These are phyloP conservation scores for Tyria jacobaeae DNA, from an alignment of 2,888 invertebrate genomes.

Conservation along the genomic window DNA sequence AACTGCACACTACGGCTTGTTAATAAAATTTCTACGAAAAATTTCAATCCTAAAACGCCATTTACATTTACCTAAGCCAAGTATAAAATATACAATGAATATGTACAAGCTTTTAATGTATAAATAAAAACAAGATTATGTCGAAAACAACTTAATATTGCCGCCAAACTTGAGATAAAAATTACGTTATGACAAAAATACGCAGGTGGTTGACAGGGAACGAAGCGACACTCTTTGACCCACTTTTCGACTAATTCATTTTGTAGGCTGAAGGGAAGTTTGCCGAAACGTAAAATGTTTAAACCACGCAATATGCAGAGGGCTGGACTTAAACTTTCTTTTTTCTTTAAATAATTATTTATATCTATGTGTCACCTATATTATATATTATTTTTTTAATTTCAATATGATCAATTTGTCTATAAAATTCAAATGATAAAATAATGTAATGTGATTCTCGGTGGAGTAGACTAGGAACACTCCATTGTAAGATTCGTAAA, in stretches of 20 bases:
- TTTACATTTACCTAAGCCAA: background rate
- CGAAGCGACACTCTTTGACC: slow-evolving; percentile 61
- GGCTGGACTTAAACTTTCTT: slow-evolving; percentile 1
- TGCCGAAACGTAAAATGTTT: slow-evolving; percentile 63
- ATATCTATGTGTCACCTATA: too few species aligned
- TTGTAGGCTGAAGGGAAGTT: slow-evolving; percentile 52
- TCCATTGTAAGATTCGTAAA: too few species aligned
- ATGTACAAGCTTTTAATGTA: slow-evolving; percentile 27
- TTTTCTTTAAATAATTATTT: background rate
- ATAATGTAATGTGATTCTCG: too few species aligned
- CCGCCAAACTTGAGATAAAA: slow-evolving; percentile 54
- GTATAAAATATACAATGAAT: slow-evolving; percentile 10
- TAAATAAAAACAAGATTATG: slow-evolving; percentile 44
- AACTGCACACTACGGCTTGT: too few species aligned
- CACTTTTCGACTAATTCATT: slow-evolving; percentile 76
- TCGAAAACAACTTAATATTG: slow-evolving; percentile 49
- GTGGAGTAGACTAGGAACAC: too few species aligned
- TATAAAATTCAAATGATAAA: too few species aligned
- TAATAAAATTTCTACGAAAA: too few species aligned
- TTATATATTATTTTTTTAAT: too few species aligned
- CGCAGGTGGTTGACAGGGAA: slow-evolving; percentile 43
- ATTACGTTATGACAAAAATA: slow-evolving; percentile 56
- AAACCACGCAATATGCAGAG: slow-evolving; percentile 31
- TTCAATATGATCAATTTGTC: too few species aligned
- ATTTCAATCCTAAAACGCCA: background rate